Base-by-base conservation (phyloP, 2,113 vertebrate species). In the Psephotus haematonotus region DNA sequence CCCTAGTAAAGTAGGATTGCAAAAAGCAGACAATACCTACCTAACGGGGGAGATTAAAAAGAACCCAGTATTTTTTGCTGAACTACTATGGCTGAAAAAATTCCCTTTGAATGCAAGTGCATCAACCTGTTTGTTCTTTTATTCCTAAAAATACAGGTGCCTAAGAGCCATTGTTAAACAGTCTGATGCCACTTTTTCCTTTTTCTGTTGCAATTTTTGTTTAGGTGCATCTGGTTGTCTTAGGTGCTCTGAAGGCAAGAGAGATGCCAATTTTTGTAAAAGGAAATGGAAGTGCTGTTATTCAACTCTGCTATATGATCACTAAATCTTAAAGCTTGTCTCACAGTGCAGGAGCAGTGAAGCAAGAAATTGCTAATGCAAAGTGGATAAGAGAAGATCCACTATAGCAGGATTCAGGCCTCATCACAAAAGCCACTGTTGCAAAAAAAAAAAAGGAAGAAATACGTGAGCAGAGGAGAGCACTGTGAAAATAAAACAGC, bases 331-430 rank as follows among this genome's bases (percentile, higher is more conserved):
- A 72, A 90, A 70, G 76, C 92, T 97, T 97, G 96, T 97, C 97
- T 98, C 97, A 94, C 72, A 97, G 90, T 87, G 64, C 68, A 97
- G 81, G 46, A 97, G 96, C 97, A 98, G 94, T 92, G 96, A 97
- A 98, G 97, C 97, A 97, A 83, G 91, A 98, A 98, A 98, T 98
- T 98, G 97, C 92, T 96, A 97, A 96, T 82, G 96, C 89, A 93
- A 96, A 86, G 91, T 93, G 92, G 96, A 29, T 63, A 92, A 93
- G 84, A 95, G 95, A 97, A 96, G 93, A 93, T 85, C 94, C 91
- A 78, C 96, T 96, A 88, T 7, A 67, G 84, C 79, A 94, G 50
- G 55, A 88, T 84, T 94, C 71, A 94, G 67, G 81, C 33, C 65
- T 91, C 88, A 88, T 80, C 78, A 67, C 67, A 81, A 93, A 95